Evolutionary conservation across 2,888 invertebrate genomes (phyloP).

Genomic region (Ecdyonurus torrentis): DNA sequence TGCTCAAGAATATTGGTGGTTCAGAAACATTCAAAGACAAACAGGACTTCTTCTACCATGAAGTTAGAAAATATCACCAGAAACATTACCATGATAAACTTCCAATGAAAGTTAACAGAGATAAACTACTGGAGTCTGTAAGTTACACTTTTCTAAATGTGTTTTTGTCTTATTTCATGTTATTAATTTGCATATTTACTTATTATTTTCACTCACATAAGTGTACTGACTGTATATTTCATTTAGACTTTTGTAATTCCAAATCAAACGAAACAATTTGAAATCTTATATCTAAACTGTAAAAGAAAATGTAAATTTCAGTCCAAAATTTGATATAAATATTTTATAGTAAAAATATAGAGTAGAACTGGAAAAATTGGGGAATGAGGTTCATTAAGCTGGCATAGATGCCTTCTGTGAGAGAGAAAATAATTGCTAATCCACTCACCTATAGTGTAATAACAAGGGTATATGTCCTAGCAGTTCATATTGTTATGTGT

Average conservation of each 20-base stretch:
- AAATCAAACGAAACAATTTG: background rate
- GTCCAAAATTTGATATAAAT: no score
- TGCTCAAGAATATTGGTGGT: slow-evolving; percentile 85
- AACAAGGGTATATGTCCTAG: background rate
- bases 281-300: no score
- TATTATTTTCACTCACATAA: no score
- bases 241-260: background rate
- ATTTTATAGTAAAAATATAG: no score
- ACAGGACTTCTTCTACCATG: slow-evolving; percentile 59
- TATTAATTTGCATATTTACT: no score
- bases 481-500: slow-evolving; percentile 1
- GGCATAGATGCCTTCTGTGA: no score
- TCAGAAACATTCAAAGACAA: slow-evolving; percentile 77
- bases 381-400: no score
- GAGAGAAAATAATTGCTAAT: no score
- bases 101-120: slow-evolving; percentile 61
- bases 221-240: no score
- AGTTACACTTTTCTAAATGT: slow-evolving; percentile 18
- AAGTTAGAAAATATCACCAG: slow-evolving; percentile 69
- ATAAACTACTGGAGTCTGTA: slow-evolving; percentile 62
- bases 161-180: background rate
- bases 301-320: no score
- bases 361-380: no score
- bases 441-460: no score
- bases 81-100: slow-evolving; percentile 77